phyloP scores from a whole-genome alignment of 1,140 invertebrate genomes.

The Ceratosolen fusciceps region DNA sequence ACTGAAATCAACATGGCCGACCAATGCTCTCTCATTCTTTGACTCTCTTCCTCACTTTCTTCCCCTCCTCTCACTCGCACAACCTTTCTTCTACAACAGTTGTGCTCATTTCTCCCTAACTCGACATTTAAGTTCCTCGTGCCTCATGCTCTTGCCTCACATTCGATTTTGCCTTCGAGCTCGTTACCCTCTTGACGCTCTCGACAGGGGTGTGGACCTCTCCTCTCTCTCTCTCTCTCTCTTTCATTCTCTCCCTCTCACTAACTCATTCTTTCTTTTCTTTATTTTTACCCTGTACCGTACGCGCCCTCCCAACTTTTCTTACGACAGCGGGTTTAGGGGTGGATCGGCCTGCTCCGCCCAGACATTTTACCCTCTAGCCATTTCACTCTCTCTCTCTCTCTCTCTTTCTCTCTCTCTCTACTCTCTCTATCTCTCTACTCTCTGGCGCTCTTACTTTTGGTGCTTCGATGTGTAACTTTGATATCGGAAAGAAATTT shows the following conservation, averaged over 20 bases:
- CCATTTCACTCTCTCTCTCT: slow-evolving; percentile 44
- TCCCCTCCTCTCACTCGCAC: slow-evolving; percentile 46
- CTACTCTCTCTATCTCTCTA: no score
- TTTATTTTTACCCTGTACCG: neutral
- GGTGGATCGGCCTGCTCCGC: slow-evolving; percentile 59
- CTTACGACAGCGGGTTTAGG: slow-evolving; percentile 58
- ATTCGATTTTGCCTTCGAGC: slow-evolving; percentile 58
- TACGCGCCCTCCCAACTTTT: slow-evolving; percentile 52
- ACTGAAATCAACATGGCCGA: slow-evolving; percentile 61
- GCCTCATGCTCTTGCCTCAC: slow-evolving; percentile 50
- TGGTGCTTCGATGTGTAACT: neutral
- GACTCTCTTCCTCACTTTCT: slow-evolving; percentile 14
- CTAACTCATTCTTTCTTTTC: slow-evolving; percentile 20
- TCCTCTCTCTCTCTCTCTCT: slow-evolving; percentile 47
- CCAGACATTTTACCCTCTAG: slow-evolving; percentile 57
- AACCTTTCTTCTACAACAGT: slow-evolving; percentile 26
- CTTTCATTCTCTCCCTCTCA: slow-evolving; percentile 24
- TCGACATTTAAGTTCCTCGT: slow-evolving; percentile 18
- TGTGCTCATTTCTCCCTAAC: slow-evolving; percentile 43
- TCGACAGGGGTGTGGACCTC: slow-evolving; percentile 57
- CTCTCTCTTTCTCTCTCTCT: neutral
- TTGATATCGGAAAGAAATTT: neutral
- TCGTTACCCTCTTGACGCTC: slow-evolving; percentile 59
- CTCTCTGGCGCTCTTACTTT: neutral
- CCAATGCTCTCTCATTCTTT: slow-evolving; percentile 44